Conservation (phyloP, 2,797 vertebrate genomes). For the Monodelphis domestica region DNA sequence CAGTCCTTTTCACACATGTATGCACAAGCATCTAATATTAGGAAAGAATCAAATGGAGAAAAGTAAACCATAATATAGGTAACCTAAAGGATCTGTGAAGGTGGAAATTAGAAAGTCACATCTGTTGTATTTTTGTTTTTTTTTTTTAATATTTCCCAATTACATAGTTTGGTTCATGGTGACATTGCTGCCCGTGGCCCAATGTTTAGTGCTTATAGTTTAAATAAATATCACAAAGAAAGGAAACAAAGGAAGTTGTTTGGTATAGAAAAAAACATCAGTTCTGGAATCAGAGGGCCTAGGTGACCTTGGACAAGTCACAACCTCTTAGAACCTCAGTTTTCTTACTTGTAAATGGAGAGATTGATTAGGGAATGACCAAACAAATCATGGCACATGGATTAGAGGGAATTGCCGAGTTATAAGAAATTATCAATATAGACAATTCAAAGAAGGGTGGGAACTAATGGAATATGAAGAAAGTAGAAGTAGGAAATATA, state of each 20-base stretch:
- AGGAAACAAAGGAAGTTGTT: too few species aligned
- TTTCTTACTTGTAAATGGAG: constrained; percentile 3
- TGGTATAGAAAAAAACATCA: too few species aligned
- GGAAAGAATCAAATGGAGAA: constrained; percentile 35
- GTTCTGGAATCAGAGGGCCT: too few species aligned
- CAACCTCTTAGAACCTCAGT: neutral
- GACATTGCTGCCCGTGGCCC: neutral
- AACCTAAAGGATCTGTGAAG: neutral
- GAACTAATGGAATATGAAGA: too few species aligned
- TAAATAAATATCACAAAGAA: too few species aligned
- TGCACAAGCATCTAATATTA: neutral
- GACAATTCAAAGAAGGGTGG: too few species aligned
- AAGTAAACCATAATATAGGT: neutral
- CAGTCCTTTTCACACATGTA: constrained; percentile 24
- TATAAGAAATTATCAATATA: too few species aligned
- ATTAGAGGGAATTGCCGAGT: too few species aligned
- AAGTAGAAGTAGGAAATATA: too few species aligned
- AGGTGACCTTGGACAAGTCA: too few species aligned
- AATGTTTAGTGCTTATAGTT: neutral
- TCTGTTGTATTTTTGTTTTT: neutral
- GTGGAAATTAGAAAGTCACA: neutral
- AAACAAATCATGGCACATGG: too few species aligned
- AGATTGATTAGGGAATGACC: too few species aligned
- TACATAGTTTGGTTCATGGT: neutral
- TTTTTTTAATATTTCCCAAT: neutral